Conservation (phyloP, 2,888 invertebrate genomes). For the Adela reaumurella region DNA sequence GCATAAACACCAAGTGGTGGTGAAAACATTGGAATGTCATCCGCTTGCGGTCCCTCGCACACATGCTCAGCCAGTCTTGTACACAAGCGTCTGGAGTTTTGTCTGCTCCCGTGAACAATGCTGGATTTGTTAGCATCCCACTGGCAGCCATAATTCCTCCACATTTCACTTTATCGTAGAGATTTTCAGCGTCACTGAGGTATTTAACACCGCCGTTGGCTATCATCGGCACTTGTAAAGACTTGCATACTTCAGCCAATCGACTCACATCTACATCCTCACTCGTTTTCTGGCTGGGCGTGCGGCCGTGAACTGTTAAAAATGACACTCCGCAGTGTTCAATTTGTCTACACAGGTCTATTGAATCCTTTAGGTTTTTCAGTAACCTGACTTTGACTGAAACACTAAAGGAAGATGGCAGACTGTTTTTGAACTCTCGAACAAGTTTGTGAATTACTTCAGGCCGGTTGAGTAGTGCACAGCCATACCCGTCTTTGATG, state of each 20-base stretch:
- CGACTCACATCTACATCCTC: constrained; percentile 68
- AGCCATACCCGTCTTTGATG: constrained; percentile 85
- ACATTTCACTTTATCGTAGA: constrained; percentile 67
- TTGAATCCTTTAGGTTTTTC: constrained; percentile 64
- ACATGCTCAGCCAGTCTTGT: constrained; percentile 75
- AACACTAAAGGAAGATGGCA: constrained; percentile 74
- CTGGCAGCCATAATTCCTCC: constrained; percentile 92
- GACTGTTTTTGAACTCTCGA: constrained; percentile 65
- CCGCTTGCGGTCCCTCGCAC: constrained; percentile 55
- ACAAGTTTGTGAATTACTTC: constrained; percentile 81
- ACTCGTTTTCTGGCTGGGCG: constrained; percentile 74
- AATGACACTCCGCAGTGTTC: constrained; percentile 87
- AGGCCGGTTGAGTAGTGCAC: constrained; percentile 77
- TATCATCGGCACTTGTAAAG: constrained; percentile 76
- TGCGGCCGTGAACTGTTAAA: constrained; percentile 89
- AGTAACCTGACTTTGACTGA: constrained; percentile 90
- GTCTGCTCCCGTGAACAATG: constrained; percentile 72
- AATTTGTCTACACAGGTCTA: constrained; percentile 74
- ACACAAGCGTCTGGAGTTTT: constrained; percentile 74
- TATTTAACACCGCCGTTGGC: constrained; percentile 89
- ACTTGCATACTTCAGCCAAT: constrained; percentile 67
- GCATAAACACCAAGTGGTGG: constrained; percentile 95
- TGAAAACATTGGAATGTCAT: constrained; percentile 85
- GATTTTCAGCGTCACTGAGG: constrained; percentile 64
- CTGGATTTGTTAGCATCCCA: constrained; percentile 87